Evolutionary conservation across 2,797 vertebrate species (phyloP).

Genomic region (Semotilus atromaculatus): DNA sequence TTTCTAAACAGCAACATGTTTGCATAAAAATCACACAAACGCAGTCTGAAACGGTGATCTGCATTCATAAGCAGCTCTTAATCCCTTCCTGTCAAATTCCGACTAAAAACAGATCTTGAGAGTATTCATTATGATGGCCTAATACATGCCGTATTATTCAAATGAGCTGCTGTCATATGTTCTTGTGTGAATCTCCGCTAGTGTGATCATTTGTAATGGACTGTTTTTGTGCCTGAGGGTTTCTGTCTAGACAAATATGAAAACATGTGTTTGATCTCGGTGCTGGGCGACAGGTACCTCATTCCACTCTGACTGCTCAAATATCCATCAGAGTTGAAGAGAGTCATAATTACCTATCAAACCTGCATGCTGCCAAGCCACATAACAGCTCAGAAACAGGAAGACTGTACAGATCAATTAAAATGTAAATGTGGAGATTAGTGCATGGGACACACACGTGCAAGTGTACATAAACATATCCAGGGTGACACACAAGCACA

Average conservation of each 20-base stretch:
- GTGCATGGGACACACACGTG: neutral
- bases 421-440: constrained; percentile 17
- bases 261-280: constrained; percentile 68
- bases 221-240: constrained; percentile 55
- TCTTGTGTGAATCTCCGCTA: constrained; percentile 26
- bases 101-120: constrained; percentile 34
- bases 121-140: constrained; percentile 36
- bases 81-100: constrained; percentile 35
- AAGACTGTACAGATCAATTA: constrained; percentile 39
- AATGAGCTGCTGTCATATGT: constrained; percentile 40
- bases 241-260: constrained; percentile 60
- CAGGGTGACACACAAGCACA: constrained; percentile 1
- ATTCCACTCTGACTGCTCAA: constrained; percentile 57
- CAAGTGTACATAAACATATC: neutral
- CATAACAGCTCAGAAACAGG: constrained; percentile 60
- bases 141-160: constrained; percentile 33
- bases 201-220: constrained; percentile 63
- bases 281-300: constrained; percentile 56
- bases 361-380: constrained; percentile 57
- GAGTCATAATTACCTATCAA: constrained; percentile 48
- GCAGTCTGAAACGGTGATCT: constrained; percentile 10
- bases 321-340: constrained; percentile 66
- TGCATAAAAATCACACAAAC: constrained; percentile 26
- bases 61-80: constrained; percentile 29
- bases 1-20: constrained; percentile 2